Conservation (phyloP, 2,797 vertebrate genomes). For the Rhinella marina region DNA sequence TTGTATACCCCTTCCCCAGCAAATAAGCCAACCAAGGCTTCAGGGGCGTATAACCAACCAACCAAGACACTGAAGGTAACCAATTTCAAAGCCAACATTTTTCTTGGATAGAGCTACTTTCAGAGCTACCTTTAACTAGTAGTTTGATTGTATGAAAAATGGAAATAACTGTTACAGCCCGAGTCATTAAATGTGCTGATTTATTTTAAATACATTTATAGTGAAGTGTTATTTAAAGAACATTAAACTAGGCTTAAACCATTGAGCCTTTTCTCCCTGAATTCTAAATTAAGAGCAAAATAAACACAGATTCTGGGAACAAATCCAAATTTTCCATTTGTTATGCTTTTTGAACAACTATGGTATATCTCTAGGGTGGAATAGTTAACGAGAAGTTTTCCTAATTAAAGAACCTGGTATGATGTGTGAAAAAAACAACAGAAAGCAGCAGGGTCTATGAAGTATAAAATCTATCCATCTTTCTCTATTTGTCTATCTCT, state of each 20-base stretch:
- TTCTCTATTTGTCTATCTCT: too few species aligned
- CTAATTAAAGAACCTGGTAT: not conserved
- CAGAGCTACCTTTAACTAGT: not conserved
- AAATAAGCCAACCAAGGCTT: too few species aligned
- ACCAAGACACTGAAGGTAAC: too few species aligned
- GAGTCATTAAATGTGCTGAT: not conserved
- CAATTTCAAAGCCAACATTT: too few species aligned
- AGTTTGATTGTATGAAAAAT: not conserved
- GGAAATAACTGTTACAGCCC: not conserved
- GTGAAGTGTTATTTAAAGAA: not conserved
- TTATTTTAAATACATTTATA: not conserved
- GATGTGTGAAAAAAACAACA: not conserved
- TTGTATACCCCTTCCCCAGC: too few species aligned
- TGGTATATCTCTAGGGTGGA: not conserved
- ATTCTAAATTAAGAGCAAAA: not conserved
- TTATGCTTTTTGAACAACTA: slow-evolving; percentile 26
- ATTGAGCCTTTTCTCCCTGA: not conserved
- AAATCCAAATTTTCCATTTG: slow-evolving; percentile 5
- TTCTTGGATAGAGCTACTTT: not conserved
- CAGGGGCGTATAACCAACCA: too few species aligned
- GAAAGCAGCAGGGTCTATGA: not conserved
- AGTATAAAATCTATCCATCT: too few species aligned
- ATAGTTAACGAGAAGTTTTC: slow-evolving; percentile 1
- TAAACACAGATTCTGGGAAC: slow-evolving; percentile 21
- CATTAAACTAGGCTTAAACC: not conserved